Evolutionary conservation across 2,113 vertebrate species (phyloP), one percentile per base, ranked within the genome.

Genomic region (Nerophis lumbriciformis): DNA sequence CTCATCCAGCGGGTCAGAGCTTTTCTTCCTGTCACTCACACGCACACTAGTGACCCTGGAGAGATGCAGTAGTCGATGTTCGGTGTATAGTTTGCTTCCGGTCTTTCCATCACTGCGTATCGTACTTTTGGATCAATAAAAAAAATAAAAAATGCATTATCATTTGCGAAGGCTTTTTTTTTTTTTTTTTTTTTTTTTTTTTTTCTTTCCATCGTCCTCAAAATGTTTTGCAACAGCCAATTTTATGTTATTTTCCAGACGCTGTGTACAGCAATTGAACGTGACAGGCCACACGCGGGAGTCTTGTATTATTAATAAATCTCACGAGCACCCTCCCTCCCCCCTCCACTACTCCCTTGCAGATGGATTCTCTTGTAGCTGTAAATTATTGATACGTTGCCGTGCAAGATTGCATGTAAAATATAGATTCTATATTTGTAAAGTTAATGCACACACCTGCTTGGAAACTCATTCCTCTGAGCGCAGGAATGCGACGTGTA

Each of bases 251-350:
- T 57, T 57, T 44, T 7, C 19, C 42, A 19, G 54, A 57, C 38
- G 4, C 10, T 39, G 15, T 57, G 44, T 13, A 57, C 55, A 57
- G 16, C 55, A 44, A 45, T 44, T 57, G 39, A 45, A 57, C 38
- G 54, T 57, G 54, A 57, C 54, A 57, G 54, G 19, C 54, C 54
- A 13, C 55, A 44, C 55, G 39, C 19, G 12, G 55, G 38, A 39
- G 55, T 57, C 55, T 44, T 57, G 38, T 57, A 57, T 57, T 44
- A 57, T 57, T 57, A 57, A 57, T 57, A n/a, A 10, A 57, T 57
- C 55, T 57, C 38, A 39, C 39, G 39, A 57, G 42, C 11, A 6
- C 42, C 42, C 10, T 8, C 42, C 42, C 39, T 2, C 39, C 39
- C 39, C 6, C 8, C n/a, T 10, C 19, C 28, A 28, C 28, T 28